phyloP scores from a whole-genome alignment of 2,888 invertebrate species.

The Morpho deidamia region DNA sequence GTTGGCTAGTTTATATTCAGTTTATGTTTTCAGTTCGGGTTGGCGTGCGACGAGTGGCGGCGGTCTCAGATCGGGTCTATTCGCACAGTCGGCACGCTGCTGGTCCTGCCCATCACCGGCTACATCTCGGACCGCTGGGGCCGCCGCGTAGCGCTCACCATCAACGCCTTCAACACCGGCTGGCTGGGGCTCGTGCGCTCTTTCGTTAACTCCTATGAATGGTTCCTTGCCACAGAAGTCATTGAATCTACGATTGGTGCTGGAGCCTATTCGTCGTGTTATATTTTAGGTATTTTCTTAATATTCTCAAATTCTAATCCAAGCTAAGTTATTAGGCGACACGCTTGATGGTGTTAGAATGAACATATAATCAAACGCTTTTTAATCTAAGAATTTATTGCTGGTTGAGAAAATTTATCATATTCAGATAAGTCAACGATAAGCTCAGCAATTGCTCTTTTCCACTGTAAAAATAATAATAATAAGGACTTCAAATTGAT shows the following conservation, averaged over 20 bases:
- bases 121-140: constrained; percentile 87
- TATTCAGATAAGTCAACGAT: no score
- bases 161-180: constrained; percentile 80
- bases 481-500: no score
- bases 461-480: no score
- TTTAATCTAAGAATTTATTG: no score
- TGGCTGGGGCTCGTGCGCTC: constrained; percentile 83
- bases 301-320: neutral
- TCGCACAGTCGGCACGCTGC: constrained; percentile 84
- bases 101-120: constrained; percentile 84
- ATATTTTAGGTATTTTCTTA: constrained; percentile 80
- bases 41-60: constrained; percentile 84
- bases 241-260: constrained; percentile 81
- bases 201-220: constrained; percentile 82
- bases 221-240: constrained; percentile 84
- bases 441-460: no score
- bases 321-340: no score
- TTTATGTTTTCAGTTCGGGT: constrained; percentile 66
- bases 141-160: constrained; percentile 79
- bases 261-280: constrained; percentile 84
- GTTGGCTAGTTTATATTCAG: no score
- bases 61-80: constrained; percentile 86
- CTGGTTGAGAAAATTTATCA: no score
- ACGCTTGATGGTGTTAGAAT: no score
- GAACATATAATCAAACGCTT: no score